phyloP scores from a whole-genome alignment of 2,888 invertebrate genomes.

The Selenia dentaria region DNA sequence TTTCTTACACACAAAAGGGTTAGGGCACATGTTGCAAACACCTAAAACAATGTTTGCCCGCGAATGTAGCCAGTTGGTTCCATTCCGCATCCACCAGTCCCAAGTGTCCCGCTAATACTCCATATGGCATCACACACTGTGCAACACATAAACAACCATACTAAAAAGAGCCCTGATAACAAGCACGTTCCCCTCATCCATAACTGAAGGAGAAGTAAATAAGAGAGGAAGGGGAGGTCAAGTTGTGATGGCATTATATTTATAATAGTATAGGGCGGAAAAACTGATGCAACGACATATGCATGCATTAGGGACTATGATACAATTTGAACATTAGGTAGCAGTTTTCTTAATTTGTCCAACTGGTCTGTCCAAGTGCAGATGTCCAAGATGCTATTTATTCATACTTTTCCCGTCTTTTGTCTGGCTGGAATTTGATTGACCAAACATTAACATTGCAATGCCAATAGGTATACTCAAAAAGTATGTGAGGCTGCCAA shows the following conservation, averaged over 20 bases:
- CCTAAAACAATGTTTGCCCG: conserved; percentile 55
- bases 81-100: conserved; percentile 69
- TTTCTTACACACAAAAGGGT: conserved; percentile 28
- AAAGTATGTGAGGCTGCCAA: no score
- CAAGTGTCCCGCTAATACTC: conserved; percentile 81
- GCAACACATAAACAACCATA: conserved; percentile 66
- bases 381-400: conserved; percentile 11
- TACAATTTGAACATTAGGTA: conserved; percentile 66
- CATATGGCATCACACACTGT: conserved; percentile 77
- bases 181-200: conserved; percentile 7
- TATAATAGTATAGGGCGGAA: conserved; percentile 70
- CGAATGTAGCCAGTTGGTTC: conserved; percentile 77
- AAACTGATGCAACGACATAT: conserved; percentile 79
- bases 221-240: conserved; percentile 39
- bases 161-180: conserved; percentile 41
- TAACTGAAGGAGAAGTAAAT: neutral
- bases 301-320: conserved; percentile 81
- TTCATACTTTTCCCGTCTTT: no score
- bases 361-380: conserved; percentile 53
- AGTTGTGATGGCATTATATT: conserved; percentile 55
- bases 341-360: conserved; percentile 63
- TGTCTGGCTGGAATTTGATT: no score
- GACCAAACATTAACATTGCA: no score
- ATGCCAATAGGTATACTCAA: no score
- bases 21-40: conserved; percentile 32